Evolutionary conservation across 2,888 invertebrate genomes (phyloP).

Genomic region (Dendrolimus houi): DNA sequence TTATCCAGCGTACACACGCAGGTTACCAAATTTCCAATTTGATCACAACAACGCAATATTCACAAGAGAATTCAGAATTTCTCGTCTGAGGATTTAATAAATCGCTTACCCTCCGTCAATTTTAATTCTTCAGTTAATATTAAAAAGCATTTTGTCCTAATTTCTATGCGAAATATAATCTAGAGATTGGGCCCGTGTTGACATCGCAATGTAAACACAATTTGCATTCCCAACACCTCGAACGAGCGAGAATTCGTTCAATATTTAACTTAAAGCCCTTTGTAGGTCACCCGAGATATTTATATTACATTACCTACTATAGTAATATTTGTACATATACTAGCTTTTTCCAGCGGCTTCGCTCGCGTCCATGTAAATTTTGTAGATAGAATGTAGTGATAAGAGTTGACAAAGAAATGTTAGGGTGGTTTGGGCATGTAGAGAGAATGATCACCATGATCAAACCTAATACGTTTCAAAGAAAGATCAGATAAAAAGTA

Average conservation of each 20-base stretch:
- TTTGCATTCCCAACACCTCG: slow-evolving; percentile 38
- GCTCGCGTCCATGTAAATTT: too few species aligned
- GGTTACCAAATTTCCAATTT: too few species aligned
- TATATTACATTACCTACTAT: slow-evolving; percentile 1
- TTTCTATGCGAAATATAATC: slow-evolving; percentile 13
- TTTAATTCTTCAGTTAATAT: slow-evolving; percentile 5
- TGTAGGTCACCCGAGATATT: slow-evolving; percentile 3
- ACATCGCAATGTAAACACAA: slow-evolving; percentile 36
- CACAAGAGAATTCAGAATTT: background rate
- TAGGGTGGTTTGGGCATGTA: too few species aligned
- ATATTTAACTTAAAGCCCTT: slow-evolving; percentile 21
- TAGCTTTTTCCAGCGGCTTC: too few species aligned
- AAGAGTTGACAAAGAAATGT: too few species aligned
- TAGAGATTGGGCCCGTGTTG: slow-evolving; percentile 24
- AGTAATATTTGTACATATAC: background rate
- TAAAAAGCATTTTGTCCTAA: slow-evolving; percentile 10
- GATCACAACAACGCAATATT: background rate
- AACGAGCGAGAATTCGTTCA: slow-evolving; percentile 25
- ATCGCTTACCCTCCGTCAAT: slow-evolving; percentile 1
- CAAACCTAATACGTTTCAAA: too few species aligned
- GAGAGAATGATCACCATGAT: too few species aligned
- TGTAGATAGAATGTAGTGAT: too few species aligned
- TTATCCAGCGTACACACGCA: too few species aligned
- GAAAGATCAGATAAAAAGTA: too few species aligned
- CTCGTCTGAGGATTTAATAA: background rate